Evolutionary conservation across 1,140 invertebrate species (phyloP), one percentile per base, ranked within the genome.

Genomic region (Lordiphosa mommai): DNA sequence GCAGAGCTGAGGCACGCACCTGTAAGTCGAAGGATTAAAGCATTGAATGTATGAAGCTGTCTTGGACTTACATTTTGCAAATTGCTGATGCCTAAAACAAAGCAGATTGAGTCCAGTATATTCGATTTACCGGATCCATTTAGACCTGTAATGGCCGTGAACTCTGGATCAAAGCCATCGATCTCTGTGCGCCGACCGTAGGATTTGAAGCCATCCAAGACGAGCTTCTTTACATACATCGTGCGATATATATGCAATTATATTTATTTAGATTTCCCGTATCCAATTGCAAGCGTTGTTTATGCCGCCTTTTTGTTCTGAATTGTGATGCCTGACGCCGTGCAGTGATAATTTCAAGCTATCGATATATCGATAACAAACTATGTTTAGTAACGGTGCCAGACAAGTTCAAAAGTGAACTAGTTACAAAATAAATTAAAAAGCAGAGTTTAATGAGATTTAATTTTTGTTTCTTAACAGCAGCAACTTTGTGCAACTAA

Each of bases 91-190:
- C 98, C 98, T 2, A 99, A 90, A 8, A 99, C 94, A 89, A 99
- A 99, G 89, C 98, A 99, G 89, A 99, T 99, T 7, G 96, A 94
- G 91, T 99, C 98, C 36, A 99, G 91, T 88, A 99, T 97, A 87
- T 99, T 99, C 0, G 97, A 99, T 91, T 99, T 99, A n/a, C 98
- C 98, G 61, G 95, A 98, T 3, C 98, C 98, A 90, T 99, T 99
- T 4, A 99, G 90, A 7, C 98, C 98, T 33, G 98, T 99, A 40
- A 99, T 99, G 6, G 98, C 98, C 87, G 99, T 99, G 88, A 99
- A 99, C 89, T 96, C 92, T 3, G 92, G 92, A 90, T 99, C 98
- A 89, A 99, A 99, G 13, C 94, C 96, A 61, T 93, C 93, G n/a
- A 99, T 94, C 90, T 97, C 96, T 0, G 97, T 97, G 74, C 96